Evolutionary conservation across 2,797 vertebrate genomes (phyloP), one percentile per base, ranked within the genome.

Genomic region (Toxotes lorentzi): DNA sequence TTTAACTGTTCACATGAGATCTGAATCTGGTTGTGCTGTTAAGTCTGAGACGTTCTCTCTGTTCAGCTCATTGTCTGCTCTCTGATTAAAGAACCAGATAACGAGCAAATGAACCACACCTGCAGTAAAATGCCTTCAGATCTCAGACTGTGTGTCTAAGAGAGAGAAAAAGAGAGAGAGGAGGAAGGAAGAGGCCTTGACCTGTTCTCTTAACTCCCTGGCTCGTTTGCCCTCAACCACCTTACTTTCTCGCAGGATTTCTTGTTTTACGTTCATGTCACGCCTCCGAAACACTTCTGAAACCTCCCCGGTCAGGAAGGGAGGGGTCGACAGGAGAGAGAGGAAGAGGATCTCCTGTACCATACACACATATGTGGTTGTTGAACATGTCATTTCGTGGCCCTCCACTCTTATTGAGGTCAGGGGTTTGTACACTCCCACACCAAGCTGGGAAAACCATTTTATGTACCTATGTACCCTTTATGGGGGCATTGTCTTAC

Each of bases 191-290:
- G 48, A 71, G 56, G 60, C 56, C 63, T 70, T 57, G 48, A 75
- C 76, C 75, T 51, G 66, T 67, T 41, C 12, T 13, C 17, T 30
- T 24, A 43, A 59, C 79, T 59, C 24, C 38, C n/a, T 19, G 7
- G 17, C 62, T 51, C 5, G 1, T 79, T 80, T 41, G 10, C n/a
- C 47, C 35, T 69, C 35, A 19, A 12, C 41, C 13, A 2, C n/a
- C 53, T 84, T 48, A 86, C 88, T 85, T 88, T 88, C 79, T 86
- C 67, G 47, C 69, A 71, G 48, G 19, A 34, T 53, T 78, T 13
- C 10, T 0, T 9, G 13, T 72, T 82, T 82, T 82, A 87, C 13
- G 63, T 41, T 73, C 30, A 11, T 8, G 59, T 76, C 79, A 61
- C 21, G 6, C 73, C 79, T 82, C 57, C 24, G 13, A 66, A 34